Percentiles rank a stretch among this genome's conserved stretches.
Conservation (phyloP, 2,888 invertebrate species). For the Odontocerum albicorne region DNA sequence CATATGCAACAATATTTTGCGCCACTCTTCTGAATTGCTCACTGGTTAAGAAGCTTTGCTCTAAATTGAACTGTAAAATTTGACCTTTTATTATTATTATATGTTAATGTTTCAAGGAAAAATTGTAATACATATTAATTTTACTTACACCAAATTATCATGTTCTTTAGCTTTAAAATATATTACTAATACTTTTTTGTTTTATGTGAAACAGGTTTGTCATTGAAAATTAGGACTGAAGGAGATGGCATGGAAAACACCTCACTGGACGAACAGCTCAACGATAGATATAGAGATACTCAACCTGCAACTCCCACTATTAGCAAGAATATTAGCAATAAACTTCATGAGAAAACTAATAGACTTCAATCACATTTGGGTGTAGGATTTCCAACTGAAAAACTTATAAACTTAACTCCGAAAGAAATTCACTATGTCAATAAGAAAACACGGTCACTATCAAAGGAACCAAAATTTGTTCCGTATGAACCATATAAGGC, state of each 20-base stretch:
- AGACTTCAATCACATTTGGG: constrained; percentile 38
- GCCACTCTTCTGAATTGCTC: too few relatives aligned
- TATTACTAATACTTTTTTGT: too few relatives aligned
- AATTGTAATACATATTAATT: too few relatives aligned
- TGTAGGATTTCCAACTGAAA: constrained; percentile 56
- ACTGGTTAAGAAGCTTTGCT: too few relatives aligned
- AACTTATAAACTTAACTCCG: constrained; percentile 63
- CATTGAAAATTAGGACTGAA: constrained; percentile 59
- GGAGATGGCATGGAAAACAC: constrained; percentile 79
- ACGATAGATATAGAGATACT: constrained; percentile 38
- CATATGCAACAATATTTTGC: too few relatives aligned
- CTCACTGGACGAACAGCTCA: constrained; percentile 42
- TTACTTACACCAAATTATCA: too few relatives aligned
- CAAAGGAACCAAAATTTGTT: constrained; percentile 79
- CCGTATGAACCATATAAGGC: constrained; percentile 89
- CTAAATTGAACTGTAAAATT: too few relatives aligned
- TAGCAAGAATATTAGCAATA: constrained; percentile 31
- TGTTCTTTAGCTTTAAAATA: too few relatives aligned
- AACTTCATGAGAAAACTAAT: constrained; percentile 29
- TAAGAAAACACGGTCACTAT: constrained; percentile 55
- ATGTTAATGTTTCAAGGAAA: too few relatives aligned
- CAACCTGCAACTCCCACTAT: constrained; percentile 4
- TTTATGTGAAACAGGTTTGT: too few relatives aligned
- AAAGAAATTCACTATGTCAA: constrained; percentile 61
- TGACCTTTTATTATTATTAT: too few relatives aligned